These are phyloP conservation scores for Bombus superbus DNA, from an alignment of 1,140 invertebrate genomes.

Conservation along the genomic window DNA sequence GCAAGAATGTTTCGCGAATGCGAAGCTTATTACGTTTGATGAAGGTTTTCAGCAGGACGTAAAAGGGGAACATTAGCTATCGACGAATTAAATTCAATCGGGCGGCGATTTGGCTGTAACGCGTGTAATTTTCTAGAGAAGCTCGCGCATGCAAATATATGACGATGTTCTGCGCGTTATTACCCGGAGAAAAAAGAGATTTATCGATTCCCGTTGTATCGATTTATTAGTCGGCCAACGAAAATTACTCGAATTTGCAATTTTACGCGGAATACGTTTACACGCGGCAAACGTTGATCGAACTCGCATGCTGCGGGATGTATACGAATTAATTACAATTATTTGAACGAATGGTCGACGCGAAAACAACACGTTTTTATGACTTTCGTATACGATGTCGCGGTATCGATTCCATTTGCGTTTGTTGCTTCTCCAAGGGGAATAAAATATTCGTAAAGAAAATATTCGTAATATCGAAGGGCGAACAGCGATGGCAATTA, in stretches of 20 bases:
- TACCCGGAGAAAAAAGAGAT: background rate
- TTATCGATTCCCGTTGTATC: background rate
- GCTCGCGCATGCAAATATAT: background rate
- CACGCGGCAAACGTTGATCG: background rate
- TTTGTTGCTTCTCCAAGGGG: background rate
- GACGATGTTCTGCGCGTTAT: background rate
- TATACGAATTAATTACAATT: background rate
- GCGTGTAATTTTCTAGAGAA: conserved; percentile 3
- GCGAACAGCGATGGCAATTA: too few species aligned
- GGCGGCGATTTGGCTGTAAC: background rate
- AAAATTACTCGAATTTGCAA: background rate
- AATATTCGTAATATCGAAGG: background rate
- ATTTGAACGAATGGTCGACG: background rate
- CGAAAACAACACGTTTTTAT: background rate
- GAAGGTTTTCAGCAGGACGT: background rate
- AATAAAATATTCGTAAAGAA: background rate
- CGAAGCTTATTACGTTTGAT: background rate
- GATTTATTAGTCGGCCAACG: conserved; percentile 2
- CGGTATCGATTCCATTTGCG: background rate
- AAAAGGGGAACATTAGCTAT: conserved; percentile 19
- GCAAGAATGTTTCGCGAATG: background rate
- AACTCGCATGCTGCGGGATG: too few species aligned
- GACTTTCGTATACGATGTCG: background rate
- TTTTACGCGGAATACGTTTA: background rate
- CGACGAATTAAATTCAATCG: background rate